phyloP scores from a whole-genome alignment of 2,797 vertebrate genomes.

The Garrulus glandarius region DNA sequence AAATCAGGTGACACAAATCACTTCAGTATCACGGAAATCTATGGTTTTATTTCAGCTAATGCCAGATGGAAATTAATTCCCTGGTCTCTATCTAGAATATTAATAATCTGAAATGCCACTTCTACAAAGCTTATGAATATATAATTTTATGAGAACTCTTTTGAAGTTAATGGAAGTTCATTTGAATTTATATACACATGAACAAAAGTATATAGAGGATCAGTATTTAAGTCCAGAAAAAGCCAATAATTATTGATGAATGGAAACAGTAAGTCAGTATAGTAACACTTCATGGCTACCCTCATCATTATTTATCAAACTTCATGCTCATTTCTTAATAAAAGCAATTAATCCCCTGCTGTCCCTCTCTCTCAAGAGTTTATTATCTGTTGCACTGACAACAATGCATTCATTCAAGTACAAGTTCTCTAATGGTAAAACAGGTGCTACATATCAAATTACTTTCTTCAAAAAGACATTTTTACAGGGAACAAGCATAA shows the following conservation, averaged over 20 bases:
- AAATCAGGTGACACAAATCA: not conserved
- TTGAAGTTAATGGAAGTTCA: constrained; percentile 24
- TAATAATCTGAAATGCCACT: constrained; percentile 45
- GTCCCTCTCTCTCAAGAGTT: not conserved
- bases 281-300: not conserved
- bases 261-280: not conserved
- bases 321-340: not conserved
- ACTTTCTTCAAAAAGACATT: not conserved
- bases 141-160: constrained; percentile 38
- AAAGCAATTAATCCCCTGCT: not conserved
- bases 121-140: constrained; percentile 10
- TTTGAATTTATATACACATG: constrained; percentile 38
- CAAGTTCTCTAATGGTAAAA: not conserved
- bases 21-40: not conserved
- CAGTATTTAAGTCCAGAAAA: not conserved
- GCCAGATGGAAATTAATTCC: constrained; percentile 30
- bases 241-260: not conserved
- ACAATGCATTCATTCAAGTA: not conserved
- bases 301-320: not conserved
- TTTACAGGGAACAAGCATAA: not conserved
- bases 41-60: constrained; percentile 2
- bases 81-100: not conserved
- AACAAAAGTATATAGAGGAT: not conserved
- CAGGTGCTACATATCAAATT: not conserved
- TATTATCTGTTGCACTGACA: not conserved